Evolutionary conservation across 1,140 invertebrate species (phyloP), one percentile per base, ranked within the genome.

Genomic region (Lordiphosa collinella): DNA sequence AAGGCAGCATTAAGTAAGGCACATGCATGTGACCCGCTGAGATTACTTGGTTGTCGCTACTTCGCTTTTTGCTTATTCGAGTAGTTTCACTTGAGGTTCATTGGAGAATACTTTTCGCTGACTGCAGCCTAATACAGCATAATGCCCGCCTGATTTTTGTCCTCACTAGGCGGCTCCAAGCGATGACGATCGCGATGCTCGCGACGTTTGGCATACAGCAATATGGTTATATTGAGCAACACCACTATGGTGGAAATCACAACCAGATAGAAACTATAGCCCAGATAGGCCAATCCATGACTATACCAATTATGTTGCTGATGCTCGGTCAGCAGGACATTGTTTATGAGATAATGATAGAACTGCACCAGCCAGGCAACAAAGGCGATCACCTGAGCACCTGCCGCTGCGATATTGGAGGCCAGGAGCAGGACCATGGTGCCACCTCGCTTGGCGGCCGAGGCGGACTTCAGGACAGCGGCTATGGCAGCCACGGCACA

Each of bases 251-350:
- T 87, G 11, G 88, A 76, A 4, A 73, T 49, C 10, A 89, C 62
- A 11, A 89, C 80, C 55, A 89, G 49, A 48, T 88, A 89, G 22
- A 89, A 89, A 44, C 88, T 89, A 32, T 88, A 88, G 25, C 88
- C 88, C 43, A 89, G 59, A 47, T 59, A 68, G n/a, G 88, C 76
- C 32, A 86, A 47, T 0, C 85, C 86, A 4, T 60, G 66, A 37
- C 86, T 87, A 29, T 87, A 82, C 88, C 88, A 89, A 22, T 85
- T 51, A 10, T 38, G 64, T 16, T 85, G 61, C n/a, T 70, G 72
- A 47, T 89, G 86, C 16, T 76, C 78, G 0, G 57, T 40, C 4
- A 79, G 35, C 4, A 89, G 52, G 0, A 89, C 88, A 43, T 89
- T 89, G 36, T 86, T 70, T n/a, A 53, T 72, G 3, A 89, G 67